Base-by-base conservation (phyloP, 2,797 vertebrate species). In the Todus mexicanus region DNA sequence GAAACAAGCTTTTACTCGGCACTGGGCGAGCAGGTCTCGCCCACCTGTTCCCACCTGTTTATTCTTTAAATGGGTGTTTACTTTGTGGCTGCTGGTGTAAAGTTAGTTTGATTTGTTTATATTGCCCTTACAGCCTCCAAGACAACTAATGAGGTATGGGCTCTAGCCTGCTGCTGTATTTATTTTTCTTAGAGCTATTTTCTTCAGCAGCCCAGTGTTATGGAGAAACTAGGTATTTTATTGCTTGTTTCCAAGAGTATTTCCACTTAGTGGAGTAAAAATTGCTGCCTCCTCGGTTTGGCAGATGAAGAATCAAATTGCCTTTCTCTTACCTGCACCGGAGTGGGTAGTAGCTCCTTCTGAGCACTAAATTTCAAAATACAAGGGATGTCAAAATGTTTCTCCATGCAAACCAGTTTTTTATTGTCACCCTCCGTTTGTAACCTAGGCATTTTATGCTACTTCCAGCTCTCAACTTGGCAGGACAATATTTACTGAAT, bases 61-160 rank as follows among this genome's bases (percentile, higher is more conserved):
- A 65, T 75, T 90, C 74, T 93, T 95, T 90, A 92, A 84, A 87
- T 13, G 5, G 35, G 48, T 94, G 57, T 96, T 94, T 94, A 84
- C 60, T 92, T 90, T 88, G 50, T 42, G n/a, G 8, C 48, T 69
- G 85, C 93, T 76, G 45, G 74, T 85, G 48, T 66, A 92, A 92
- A 82, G 75, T 59, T 81, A 86, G 37, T 89, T 96, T 92, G 75
- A 64, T 90, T 96, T 94, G 91, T 81, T 91, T 90, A 35, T 90
- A 48, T 90, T 95, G 61, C 69, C 75, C 93, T 96, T 92, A 71
- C 40, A 66, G 59, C 60, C 59, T 81, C 13, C 66, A 43, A 64
- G 53, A 85, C 54, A 85, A 75, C 63, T 90, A 78, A 37, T 5
- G 7, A 93, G 91, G 63, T 78, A 61, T 51, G 72, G 51, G 31